Base-by-base conservation (phyloP, 2,113 vertebrate genomes). In the Tachuris rubrigastra region DNA sequence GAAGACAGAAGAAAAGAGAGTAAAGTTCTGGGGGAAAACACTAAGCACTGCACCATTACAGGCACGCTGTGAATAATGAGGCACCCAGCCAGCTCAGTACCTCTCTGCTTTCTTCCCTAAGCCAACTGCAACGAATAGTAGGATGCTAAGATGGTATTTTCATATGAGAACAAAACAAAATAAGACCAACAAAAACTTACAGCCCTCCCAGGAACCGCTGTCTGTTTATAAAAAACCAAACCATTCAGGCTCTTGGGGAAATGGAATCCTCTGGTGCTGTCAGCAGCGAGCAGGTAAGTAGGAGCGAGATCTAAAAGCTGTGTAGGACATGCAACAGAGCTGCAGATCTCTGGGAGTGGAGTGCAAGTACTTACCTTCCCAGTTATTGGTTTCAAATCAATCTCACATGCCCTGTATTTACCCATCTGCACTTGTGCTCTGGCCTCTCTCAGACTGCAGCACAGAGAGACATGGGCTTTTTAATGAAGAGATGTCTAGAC, bases 401-500 rank as follows among this genome's bases (percentile, higher is more conserved):
- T 94, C 86, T 95, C 74, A 62, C 30, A 81, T 84, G 90, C 73
- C 81, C 71, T 93, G 4, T 69, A 91, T 95, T 93, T 90, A 86
- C 85, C 30, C 82, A 85, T 66, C 78, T 78, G 55, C 16, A 77
- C 76, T 91, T 68, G 68, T 81, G 53, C 86, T 84, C 88, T 67
- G 68, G 89, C 75, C 85, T 90, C 81, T 83, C 88, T 93, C 73
- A 76, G 75, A 63, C 79, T 89, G 72, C 90, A 79, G 79, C 30
- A 91, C 15, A 84, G 50, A 82, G 50, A 75, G 39, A 74, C 9
- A 28, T 72, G 31, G 33, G 24, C 37, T 81, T 80, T 58, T 71
- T 86, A 72, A 58, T n/a, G 47, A 72, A 90, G 42, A 37, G 79
- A 72, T 94, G 96, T 97, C 96, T 97, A 97, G 97, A 97, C 97